Percentiles rank a stretch among this genome's conserved stretches.
Conservation (phyloP, 2,888 invertebrate genomes). For the Platycheirus rosarum region DNA sequence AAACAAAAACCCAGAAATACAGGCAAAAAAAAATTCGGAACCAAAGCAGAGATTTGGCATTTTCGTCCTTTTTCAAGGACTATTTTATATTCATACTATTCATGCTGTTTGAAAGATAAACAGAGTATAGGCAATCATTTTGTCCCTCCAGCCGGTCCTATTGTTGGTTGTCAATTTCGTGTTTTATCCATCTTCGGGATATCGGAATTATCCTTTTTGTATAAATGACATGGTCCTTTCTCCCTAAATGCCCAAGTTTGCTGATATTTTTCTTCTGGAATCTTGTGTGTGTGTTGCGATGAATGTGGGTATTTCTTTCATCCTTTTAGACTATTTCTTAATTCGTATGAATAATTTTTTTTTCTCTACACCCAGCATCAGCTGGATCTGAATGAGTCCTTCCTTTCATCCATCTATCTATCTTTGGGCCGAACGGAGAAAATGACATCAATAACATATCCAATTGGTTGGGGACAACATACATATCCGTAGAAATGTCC, state of each 20-base stretch:
- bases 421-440: slow-evolving; percentile 14
- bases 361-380: slow-evolving; percentile 31
- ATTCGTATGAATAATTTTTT: slow-evolving; percentile 73
- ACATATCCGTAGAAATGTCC: slow-evolving; percentile 53
- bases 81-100: slow-evolving; percentile 74
- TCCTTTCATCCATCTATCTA: not conserved
- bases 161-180: slow-evolving; percentile 74
- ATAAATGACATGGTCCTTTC: slow-evolving; percentile 31
- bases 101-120: slow-evolving; percentile 74
- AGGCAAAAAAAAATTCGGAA: slow-evolving; percentile 19
- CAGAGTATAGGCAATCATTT: slow-evolving; percentile 74
- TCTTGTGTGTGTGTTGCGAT: slow-evolving; percentile 20
- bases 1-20: slow-evolving; percentile 39
- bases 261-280: slow-evolving; percentile 13
- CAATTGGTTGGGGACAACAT: slow-evolving; percentile 66
- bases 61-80: slow-evolving; percentile 72
- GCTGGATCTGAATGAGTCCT: slow-evolving; percentile 36
- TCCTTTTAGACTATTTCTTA: slow-evolving; percentile 64
- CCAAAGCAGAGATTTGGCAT: slow-evolving; percentile 62
- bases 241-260: slow-evolving; percentile 54
- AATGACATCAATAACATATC: slow-evolving; percentile 70
- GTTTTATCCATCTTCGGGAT: slow-evolving; percentile 73
- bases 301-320: slow-evolving; percentile 14
- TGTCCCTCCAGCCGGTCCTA: slow-evolving; percentile 70
- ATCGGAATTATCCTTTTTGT: slow-evolving; percentile 70